Evolutionary conservation across 2,113 vertebrate genomes (phyloP), one percentile per base, ranked within the genome.

Genomic region (Corvus hawaiiensis): DNA sequence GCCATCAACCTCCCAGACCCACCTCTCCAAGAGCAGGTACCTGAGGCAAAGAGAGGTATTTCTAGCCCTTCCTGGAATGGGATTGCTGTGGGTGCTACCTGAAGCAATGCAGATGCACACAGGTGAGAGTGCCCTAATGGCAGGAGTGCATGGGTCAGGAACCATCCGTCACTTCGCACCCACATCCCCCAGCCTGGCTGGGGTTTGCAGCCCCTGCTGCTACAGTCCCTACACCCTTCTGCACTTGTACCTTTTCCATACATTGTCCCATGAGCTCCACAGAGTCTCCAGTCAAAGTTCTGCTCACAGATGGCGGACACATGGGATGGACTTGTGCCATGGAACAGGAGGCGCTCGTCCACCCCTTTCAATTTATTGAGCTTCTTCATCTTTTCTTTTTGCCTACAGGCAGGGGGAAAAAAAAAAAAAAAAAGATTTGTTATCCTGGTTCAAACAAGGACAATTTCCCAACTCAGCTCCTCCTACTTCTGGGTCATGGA

Each of bases 201-300:
- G 15, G 17, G 9, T 51, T 48, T 63, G 32, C 37, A 81, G 41
- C 49, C 26, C 5, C 0, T 32, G 19, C 19, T 83, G 63, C 58
- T 48, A 17, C 12, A 18, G 37, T 15, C 19, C 41, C 67, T 61
- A 14, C 28, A 54, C 18, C 11, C 7, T 37, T 80, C 32, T 51
- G 48, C 16, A 16, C 21, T 55, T 35, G 69, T 98, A 99, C 99
- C 99, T 98, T 98, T 99, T 93, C 99, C 99, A 16, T 96, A 99
- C 32, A 95, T 94, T 1, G 98, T 99, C 10, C 99, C 99, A 4
- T 99, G 98, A 16, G 96, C 97, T 7, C 99, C 99, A 89, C 99
- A 99, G 80, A 99, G 94, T 54, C 99, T 97, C 99, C 99, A 99
- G 97, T 99, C 99, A 17, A 99, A 99, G 97, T 99, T 99, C 95